phyloP scores from a whole-genome alignment of 2,888 invertebrate species.

The Polyommatus icarus region DNA sequence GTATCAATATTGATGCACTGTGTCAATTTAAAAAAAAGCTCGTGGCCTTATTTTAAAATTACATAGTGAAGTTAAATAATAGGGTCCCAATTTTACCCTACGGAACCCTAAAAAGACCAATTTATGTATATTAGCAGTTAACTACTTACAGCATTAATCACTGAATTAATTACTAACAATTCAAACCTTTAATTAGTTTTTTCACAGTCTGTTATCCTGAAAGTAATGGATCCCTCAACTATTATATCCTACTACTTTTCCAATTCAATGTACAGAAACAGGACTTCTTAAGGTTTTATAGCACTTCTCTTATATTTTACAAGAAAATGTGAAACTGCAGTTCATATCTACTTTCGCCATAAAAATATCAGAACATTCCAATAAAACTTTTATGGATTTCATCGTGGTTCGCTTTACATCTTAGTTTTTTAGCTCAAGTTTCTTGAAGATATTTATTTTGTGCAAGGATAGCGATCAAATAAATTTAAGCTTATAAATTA shows the following conservation, averaged over 20 bases:
- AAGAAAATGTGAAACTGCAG: conserved; percentile 15
- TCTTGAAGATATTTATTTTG: neutral
- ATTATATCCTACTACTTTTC: neutral
- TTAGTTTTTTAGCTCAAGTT: conserved; percentile 3
- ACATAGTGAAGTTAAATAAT: too few relatives aligned
- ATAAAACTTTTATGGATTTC: conserved; percentile 21
- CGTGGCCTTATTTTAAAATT: too few relatives aligned
- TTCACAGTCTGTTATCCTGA: neutral
- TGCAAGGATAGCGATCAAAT: neutral
- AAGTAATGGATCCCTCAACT: neutral
- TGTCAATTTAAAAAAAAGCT: too few relatives aligned
- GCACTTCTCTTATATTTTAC: conserved; percentile 9
- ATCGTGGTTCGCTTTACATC: conserved; percentile 3
- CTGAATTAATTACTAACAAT: neutral
- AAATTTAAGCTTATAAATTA: neutral
- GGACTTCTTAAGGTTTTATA: neutral
- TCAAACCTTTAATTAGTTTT: neutral
- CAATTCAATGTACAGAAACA: conserved; percentile 1
- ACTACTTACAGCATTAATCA: neutral
- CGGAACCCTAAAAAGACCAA: neutral
- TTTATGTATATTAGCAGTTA: neutral
- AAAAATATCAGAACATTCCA: conserved; percentile 19
- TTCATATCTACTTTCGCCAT: conserved; percentile 8
- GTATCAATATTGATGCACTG: too few relatives aligned
- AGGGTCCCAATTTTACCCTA: too few relatives aligned